Conservation (phyloP, 2,113 vertebrate species). For the Leptobrachium ailaonicum region DNA sequence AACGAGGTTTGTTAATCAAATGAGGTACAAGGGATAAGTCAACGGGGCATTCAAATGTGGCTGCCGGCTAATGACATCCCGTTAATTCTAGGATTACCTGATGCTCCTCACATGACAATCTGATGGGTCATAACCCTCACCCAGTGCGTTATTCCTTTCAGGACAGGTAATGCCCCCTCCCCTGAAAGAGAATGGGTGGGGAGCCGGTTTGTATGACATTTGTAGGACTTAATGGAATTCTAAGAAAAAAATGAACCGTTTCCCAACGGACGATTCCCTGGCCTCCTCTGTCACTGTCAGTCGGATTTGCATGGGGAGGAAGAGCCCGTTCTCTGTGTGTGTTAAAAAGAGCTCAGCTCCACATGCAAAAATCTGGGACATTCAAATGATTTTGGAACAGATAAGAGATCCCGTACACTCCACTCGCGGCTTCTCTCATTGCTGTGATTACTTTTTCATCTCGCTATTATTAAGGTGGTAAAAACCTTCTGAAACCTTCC, state of each 20-base stretch:
- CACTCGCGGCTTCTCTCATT: background rate
- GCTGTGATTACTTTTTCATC: background rate
- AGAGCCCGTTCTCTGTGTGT: slow-evolving; percentile 40
- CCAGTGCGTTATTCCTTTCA: background rate
- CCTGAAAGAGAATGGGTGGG: no score
- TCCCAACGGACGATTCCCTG: background rate
- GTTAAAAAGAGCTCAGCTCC: slow-evolving; percentile 27
- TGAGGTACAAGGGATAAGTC: slow-evolving; percentile 10
- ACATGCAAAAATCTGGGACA: slow-evolving; percentile 45
- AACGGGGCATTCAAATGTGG: slow-evolving; percentile 43
- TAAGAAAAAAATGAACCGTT: slow-evolving; percentile 16
- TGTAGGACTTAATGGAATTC: background rate
- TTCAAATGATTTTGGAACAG: slow-evolving; percentile 35
- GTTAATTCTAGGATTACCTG: slow-evolving; percentile 27
- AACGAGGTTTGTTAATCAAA: slow-evolving; percentile 45
- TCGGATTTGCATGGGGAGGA: slow-evolving; percentile 45
- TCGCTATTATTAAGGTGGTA: no score
- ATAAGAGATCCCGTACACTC: slow-evolving; percentile 9
- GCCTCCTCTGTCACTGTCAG: slow-evolving; percentile 2
- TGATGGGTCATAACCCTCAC: background rate
- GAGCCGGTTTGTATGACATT: background rate
- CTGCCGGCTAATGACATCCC: slow-evolving; percentile 27
- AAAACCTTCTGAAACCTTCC: no score
- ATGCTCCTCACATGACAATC: background rate
- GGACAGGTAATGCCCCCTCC: no score